These are phyloP conservation scores for Pandion haliaetus DNA, from an alignment of 2,113 vertebrate genomes.

Conservation along the genomic window DNA sequence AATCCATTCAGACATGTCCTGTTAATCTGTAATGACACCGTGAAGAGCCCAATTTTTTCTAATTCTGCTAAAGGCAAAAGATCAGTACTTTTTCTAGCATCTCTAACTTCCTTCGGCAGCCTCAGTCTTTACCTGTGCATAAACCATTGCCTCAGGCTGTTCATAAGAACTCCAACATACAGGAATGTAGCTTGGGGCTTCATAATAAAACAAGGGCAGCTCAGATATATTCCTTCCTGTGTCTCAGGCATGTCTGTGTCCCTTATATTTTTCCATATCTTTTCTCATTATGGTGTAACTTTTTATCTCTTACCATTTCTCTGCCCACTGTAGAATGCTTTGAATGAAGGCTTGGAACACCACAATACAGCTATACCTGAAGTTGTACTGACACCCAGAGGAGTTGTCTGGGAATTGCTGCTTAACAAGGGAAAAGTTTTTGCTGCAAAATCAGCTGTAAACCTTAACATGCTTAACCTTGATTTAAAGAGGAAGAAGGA, in stretches of 20 bases:
- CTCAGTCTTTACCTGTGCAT: background rate
- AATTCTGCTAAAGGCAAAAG: background rate
- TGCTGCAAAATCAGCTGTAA: background rate
- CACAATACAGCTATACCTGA: background rate
- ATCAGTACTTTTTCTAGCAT: background rate
- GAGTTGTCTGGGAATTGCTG: background rate
- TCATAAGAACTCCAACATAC: background rate
- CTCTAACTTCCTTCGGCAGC: background rate
- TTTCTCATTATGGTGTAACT: background rate
- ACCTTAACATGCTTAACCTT: background rate
- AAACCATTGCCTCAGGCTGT: background rate
- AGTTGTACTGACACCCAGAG: conserved; percentile 72
- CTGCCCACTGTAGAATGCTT: background rate
- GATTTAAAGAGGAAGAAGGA: background rate
- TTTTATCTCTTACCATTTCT: background rate
- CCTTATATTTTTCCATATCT: background rate
- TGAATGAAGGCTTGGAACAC: background rate
- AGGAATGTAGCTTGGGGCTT: background rate
- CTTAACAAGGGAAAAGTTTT: background rate
- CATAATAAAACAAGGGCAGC: background rate
- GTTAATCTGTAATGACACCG: background rate
- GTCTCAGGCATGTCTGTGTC: background rate
- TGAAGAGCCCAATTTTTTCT: background rate
- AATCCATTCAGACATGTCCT: background rate
- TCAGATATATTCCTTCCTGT: background rate